Evolutionary conservation across 2,113 vertebrate species (phyloP).

Genomic region (Carassius auratus): DNA sequence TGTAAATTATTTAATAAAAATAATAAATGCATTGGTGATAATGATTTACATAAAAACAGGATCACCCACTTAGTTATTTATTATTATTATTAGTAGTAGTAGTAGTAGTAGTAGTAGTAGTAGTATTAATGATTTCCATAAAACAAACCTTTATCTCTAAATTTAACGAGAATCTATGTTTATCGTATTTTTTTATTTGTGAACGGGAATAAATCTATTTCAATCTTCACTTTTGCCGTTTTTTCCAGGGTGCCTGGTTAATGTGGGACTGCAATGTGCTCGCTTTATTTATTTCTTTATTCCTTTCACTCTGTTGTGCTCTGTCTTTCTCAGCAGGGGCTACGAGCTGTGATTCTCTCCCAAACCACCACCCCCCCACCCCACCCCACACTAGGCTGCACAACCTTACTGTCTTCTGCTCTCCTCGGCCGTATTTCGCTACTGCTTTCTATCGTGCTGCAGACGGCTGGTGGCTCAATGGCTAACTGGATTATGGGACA

Average conservation of each 20-base stretch:
- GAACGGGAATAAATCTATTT: neutral
- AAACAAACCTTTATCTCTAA: neutral
- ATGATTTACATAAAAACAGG: neutral
- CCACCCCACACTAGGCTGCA: constrained; percentile 30
- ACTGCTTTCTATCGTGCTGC: constrained; percentile 78
- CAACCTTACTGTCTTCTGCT: constrained; percentile 42
- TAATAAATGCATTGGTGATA: neutral
- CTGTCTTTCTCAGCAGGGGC: constrained; percentile 51
- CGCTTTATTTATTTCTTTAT: constrained; percentile 53
- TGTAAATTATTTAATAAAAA: neutral
- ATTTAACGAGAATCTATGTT: neutral
- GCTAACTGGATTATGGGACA: constrained; percentile 93
- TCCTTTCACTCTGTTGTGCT: constrained; percentile 49
- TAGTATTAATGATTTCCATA: neutral
- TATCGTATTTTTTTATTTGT: neutral
- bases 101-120: neutral
- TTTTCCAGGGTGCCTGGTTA: constrained; percentile 13
- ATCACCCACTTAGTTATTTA: neutral
- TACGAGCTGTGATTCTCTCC: constrained; percentile 35
- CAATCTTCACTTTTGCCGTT: neutral
- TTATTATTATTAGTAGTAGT: neutral
- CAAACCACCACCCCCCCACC: neutral
- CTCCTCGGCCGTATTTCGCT: constrained; percentile 77
- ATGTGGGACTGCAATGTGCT: constrained; percentile 1
- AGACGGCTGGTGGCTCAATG: constrained; percentile 92